Base-by-base conservation (phyloP, 2,888 invertebrate species). In the Seira musarum region DNA sequence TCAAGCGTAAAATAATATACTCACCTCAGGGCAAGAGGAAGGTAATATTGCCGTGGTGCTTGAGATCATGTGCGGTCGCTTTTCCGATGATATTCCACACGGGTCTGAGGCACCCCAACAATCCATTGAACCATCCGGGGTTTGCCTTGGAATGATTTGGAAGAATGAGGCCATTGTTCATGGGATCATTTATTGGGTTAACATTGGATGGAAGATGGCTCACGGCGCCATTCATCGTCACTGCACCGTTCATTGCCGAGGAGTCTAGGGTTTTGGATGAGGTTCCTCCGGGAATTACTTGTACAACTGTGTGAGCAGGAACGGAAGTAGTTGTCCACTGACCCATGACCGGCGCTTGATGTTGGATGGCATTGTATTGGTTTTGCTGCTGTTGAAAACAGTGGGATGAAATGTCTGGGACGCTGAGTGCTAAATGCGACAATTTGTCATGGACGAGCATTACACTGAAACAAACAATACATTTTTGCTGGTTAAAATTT, bases 21-120 rank as follows among this genome's bases (percentile, higher is more conserved):
- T 77, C 80, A 84, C 85, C 83, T 93, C 94, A 0, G 98, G 99
- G 87, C 96, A 96, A 6, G 95, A 94, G 3, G 57, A 57, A 57
- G 98, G 98, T 66, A 99, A 92, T 82, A 82, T 82, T 79, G 6
- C 67, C 63, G 66, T 78, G 75, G 82, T 91, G 91, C 88, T 93
- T 94, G 81, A 92, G 91, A 87, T 94, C 95, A 87, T 92, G 92
- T 13, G 91, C 91, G 0, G 92, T 91, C 15, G 93, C 93, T 88
- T 95, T 95, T 69, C 94, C 94, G 78, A 97, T 94, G 86, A 97
- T 92, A n/a, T 94, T 94, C 89, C 95, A 91, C 10, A 98, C 94
- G 0, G 96, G 96, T 82, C 95, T 92, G 88, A 98, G 93, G 88
- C 98, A 98, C 0, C 96, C 95, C 85, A 96, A 90, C 75, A 98